phyloP scores from a whole-genome alignment of 2,888 invertebrate species.

The Bellardia bayeri region DNA sequence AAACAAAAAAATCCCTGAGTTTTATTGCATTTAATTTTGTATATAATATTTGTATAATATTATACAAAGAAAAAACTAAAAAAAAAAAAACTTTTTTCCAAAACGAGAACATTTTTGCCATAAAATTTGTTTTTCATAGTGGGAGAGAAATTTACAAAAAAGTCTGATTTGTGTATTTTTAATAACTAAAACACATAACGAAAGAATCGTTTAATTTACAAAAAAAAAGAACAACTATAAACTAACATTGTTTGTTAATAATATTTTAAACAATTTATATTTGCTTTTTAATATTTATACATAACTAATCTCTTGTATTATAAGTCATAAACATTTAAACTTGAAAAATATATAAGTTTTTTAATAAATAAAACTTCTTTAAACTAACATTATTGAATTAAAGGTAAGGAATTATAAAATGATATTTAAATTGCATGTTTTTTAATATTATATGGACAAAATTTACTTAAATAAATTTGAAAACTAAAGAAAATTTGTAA shows the following conservation, averaged over 20 bases:
- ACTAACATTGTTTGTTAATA: constrained; percentile 23
- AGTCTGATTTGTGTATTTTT: constrained; percentile 68
- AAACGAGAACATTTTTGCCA: constrained; percentile 37
- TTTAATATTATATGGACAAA: background rate
- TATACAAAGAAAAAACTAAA: constrained; percentile 15
- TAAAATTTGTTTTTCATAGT: constrained; percentile 62
- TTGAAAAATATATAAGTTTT: background rate
- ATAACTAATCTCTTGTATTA: background rate
- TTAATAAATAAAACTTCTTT: background rate
- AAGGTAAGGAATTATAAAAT: constrained; percentile 49
- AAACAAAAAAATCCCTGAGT: constrained; percentile 10
- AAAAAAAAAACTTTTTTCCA: constrained; percentile 1
- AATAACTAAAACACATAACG: constrained; percentile 14
- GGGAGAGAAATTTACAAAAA: constrained; percentile 70
- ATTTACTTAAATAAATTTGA: background rate
- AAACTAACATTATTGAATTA: constrained; percentile 34
- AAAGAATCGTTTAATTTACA: constrained; percentile 3
- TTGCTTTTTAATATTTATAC: background rate
- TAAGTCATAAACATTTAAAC: constrained; percentile 7
- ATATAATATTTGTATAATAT: constrained; percentile 15
- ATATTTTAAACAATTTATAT: constrained; percentile 30
- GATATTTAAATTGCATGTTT: background rate
- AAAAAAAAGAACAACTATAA: background rate
- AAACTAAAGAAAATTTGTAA: too few relatives aligned
- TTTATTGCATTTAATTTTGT: constrained; percentile 6